Evolutionary conservation across 2,113 vertebrate species (phyloP), one percentile per base, ranked within the genome.

Genomic region (Struthidea cinerea): DNA sequence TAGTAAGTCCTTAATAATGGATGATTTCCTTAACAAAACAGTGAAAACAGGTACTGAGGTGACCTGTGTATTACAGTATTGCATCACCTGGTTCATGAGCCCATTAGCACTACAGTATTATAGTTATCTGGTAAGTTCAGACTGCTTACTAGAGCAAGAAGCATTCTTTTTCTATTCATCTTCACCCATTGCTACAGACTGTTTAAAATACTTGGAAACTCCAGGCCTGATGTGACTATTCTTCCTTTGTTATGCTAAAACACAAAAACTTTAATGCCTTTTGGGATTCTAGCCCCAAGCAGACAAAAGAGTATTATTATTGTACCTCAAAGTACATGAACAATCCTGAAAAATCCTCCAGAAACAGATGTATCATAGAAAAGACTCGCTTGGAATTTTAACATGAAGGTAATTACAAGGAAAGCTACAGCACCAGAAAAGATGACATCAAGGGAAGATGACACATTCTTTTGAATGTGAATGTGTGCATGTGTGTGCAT

Each of bases 401-500:
- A 56, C 20, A 56, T 11, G 9, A 55, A 71, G 44, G 26, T 24
- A 92, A 42, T 26, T 55, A 37, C 5, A 82, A 42, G 17, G 16
- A 56, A 64, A 81, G 18, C 16, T 41, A 19, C 3, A 42, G 33
- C 0, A 0, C 4, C 41, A 75, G 20, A 73, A 55, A 70, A 26
- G 6, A 75, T 10, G 6, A 42, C 16, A 60, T 52, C 27, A 68
- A 60, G 6, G 7, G 27, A 88, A 46, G 16, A 33, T 2, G 3
- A 78, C 1, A 0, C 9, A 27, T 49, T 24, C 84, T 35, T 87
- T 59, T 50, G 33, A 59, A 49, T 2, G 7, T 16, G 11, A 37
- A 49, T 23, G 16, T 21, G 17, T 35, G 2, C 30, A n/a, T 9
- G 9, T 0, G 0, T 32, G 17, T 47, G 27, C 7, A 1, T 15